These are phyloP conservation scores for Scarus forsteni DNA, from an alignment of 2,797 vertebrate genomes.

Conservation along the genomic window DNA sequence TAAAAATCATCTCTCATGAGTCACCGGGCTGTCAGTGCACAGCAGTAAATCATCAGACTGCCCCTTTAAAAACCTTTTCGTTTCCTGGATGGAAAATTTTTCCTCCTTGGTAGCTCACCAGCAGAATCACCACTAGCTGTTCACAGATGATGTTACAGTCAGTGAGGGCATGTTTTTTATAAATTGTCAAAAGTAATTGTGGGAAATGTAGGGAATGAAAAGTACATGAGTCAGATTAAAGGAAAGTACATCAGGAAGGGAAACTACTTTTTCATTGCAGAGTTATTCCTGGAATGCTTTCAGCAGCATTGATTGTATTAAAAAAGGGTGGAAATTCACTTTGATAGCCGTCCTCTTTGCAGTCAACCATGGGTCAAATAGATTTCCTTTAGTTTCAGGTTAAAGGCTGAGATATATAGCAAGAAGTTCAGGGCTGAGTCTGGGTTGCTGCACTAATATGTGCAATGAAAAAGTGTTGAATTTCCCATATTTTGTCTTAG, in stretches of 20 bases:
- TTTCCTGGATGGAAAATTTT: constrained; percentile 33
- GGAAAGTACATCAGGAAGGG: constrained; percentile 9
- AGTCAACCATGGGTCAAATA: not conserved
- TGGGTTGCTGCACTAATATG: not conserved
- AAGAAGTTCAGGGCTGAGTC: not conserved
- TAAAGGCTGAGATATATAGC: not conserved
- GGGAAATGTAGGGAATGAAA: constrained; percentile 20
- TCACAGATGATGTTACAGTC: constrained; percentile 5
- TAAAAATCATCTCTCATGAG: not conserved
- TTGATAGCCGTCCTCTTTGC: not conserved
- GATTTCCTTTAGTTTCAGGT: not conserved
- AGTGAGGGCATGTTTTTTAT: not conserved
- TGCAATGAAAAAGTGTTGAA: not conserved
- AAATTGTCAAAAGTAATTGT: constrained; percentile 26
- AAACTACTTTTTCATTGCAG: constrained; percentile 8
- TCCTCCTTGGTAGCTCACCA: not conserved
- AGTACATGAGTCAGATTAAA: constrained; percentile 28
- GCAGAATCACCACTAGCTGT: constrained; percentile 16
- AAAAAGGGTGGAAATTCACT: constrained; percentile 11
- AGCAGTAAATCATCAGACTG: not conserved
- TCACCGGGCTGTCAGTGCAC: not conserved
- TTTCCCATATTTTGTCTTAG: too few species aligned
- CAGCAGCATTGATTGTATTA: constrained; percentile 12
- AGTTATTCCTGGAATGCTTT: constrained; percentile 31
- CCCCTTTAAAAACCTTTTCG: not conserved